Percentiles rank a stretch among this genome's conserved stretches.
phyloP scores from a whole-genome alignment of 2,888 invertebrate genomes.

The Podabrus alpinus region DNA sequence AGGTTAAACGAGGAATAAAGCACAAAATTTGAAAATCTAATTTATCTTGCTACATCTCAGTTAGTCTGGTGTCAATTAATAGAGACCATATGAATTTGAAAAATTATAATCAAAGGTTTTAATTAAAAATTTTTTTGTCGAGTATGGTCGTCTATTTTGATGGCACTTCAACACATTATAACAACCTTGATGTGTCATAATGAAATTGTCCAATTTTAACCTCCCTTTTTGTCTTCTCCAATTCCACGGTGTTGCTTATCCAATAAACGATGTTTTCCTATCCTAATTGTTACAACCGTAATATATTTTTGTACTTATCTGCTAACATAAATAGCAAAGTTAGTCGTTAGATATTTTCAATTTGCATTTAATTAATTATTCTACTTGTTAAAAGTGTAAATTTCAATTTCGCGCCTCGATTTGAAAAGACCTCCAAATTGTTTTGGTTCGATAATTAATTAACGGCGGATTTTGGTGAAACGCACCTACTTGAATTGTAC shows the following conservation, averaged over 20 bases:
- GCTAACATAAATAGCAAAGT: not conserved
- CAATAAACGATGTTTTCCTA: not conserved
- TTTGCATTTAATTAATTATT: not conserved
- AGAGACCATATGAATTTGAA: not conserved
- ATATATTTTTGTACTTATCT: not conserved
- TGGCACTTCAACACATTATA: not conserved
- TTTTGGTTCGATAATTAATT: not conserved
- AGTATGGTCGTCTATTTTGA: not conserved
- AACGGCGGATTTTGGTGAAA: not conserved
- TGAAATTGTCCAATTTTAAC: not conserved
- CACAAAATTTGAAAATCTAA: not conserved
- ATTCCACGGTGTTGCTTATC: not conserved
- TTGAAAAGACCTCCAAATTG: not conserved
- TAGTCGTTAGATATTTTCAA: not conserved
- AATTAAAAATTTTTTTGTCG: not conserved
- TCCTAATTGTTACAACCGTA: not conserved
- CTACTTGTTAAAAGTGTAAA: not conserved
- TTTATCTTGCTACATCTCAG: not conserved
- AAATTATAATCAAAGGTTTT: not conserved
- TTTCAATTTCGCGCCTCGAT: not conserved
- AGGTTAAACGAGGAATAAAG: not conserved
- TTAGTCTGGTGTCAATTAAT: not conserved
- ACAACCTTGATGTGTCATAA: not conserved
- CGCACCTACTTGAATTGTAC: not conserved
- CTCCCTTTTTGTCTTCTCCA: not conserved